Percentiles rank a stretch among this genome's conserved stretches.
phyloP scores from a whole-genome alignment of 2,888 invertebrate genomes.

The Hydriomena furcata region DNA sequence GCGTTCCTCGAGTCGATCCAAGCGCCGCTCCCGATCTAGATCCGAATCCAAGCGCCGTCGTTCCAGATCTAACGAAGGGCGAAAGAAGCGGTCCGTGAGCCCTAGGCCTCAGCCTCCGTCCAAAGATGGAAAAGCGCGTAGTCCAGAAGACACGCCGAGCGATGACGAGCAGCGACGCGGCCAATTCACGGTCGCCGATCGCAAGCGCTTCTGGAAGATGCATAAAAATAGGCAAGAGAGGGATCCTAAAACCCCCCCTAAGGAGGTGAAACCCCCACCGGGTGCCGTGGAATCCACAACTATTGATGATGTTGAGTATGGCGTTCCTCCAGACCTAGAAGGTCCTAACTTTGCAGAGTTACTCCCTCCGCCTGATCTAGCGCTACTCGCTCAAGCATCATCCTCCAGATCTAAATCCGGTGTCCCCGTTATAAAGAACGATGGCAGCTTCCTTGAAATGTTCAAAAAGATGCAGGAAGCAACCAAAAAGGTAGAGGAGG shows the following conservation, averaged over 20 bases:
- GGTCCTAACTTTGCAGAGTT: conserved; percentile 74
- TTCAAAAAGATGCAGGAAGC: conserved; percentile 94
- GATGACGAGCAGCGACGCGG: conserved; percentile 72
- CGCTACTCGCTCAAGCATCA: conserved; percentile 39
- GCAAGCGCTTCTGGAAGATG: conserved; percentile 74
- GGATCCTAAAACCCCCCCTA: conserved; percentile 57
- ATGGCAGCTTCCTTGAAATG: conserved; percentile 95
- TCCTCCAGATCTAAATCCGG: conserved; percentile 78
- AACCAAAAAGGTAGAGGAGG: conserved; percentile 73
- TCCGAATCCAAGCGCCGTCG: conserved; percentile 42
- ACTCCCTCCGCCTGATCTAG: conserved; percentile 29
- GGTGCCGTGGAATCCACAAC: conserved; percentile 64
- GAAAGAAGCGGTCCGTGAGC: conserved; percentile 44
- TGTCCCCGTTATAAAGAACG: conserved; percentile 90
- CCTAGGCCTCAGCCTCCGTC: conserved; percentile 52
- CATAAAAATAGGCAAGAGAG: conserved; percentile 63
- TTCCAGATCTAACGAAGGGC: conserved; percentile 35
- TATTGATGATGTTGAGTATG: conserved; percentile 69
- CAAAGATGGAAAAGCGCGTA: conserved; percentile 50
- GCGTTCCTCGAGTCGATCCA: conserved; percentile 53
- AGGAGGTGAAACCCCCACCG: conserved; percentile 69
- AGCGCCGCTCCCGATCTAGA: conserved; percentile 46
- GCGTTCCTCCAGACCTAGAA: conserved; percentile 74
- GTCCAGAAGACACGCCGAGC: conserved; percentile 55
- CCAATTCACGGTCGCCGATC: conserved; percentile 75